phyloP scores from a whole-genome alignment of 2,888 invertebrate genomes.

The Pilophorus perplexus region DNA sequence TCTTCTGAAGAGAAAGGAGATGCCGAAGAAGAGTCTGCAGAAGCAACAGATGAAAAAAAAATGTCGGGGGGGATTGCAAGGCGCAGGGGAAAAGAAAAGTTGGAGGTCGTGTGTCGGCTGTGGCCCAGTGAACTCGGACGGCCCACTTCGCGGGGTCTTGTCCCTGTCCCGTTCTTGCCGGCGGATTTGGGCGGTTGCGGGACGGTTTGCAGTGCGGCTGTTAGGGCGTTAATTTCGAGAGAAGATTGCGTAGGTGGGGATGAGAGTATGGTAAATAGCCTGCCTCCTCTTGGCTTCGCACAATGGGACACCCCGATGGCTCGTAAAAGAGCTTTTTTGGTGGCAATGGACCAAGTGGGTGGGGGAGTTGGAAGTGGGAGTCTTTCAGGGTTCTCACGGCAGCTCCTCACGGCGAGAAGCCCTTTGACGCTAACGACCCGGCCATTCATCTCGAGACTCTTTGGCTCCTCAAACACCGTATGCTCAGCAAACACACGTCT shows the following conservation, averaged over 20 bases:
- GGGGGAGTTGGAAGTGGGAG: background rate
- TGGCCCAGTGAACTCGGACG: slow-evolving; percentile 42
- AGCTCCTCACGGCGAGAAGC: too few species aligned
- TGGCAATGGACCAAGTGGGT: too few species aligned
- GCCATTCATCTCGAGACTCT: slow-evolving; percentile 19
- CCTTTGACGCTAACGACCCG: slow-evolving; percentile 26
- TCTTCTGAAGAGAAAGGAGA: background rate
- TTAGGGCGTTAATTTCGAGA: too few species aligned
- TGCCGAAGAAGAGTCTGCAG: background rate
- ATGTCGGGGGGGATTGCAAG: background rate
- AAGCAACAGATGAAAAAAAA: background rate
- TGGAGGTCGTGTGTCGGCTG: background rate
- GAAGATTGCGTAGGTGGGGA: too few species aligned
- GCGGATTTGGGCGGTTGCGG: background rate
- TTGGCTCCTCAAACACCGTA: slow-evolving; percentile 17
- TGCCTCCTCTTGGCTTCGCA: background rate
- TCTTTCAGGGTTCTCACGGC: slow-evolving; percentile 24
- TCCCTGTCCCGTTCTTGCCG: background rate
- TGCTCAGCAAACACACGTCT: too few species aligned
- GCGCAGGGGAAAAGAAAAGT: background rate
- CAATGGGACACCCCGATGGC: slow-evolving; percentile 15
- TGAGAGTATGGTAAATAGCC: slow-evolving; percentile 17
- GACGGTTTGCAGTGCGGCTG: too few species aligned
- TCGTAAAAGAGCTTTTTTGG: slow-evolving; percentile 7
- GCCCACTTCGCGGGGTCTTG: slow-evolving; percentile 17